Conservation (phyloP, 2,888 invertebrate genomes). For the Drosophila meridiana region DNA sequence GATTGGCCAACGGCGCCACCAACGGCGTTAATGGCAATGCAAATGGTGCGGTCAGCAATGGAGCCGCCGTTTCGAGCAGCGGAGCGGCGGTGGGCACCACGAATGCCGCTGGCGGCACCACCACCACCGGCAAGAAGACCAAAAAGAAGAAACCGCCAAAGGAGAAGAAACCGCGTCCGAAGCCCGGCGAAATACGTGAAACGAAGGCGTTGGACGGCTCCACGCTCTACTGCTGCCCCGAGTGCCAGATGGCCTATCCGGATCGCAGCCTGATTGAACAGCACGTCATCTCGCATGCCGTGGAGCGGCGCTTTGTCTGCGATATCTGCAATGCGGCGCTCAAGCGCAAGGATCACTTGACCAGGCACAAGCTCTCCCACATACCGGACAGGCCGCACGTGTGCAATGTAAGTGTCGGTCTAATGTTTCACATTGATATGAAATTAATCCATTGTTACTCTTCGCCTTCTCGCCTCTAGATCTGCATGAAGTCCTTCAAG, state of each 20-base stretch:
- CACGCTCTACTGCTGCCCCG: slow-evolving; percentile 93
- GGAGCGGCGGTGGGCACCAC: slow-evolving; percentile 82
- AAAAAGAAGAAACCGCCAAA: slow-evolving; percentile 87
- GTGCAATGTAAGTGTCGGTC: slow-evolving; percentile 87
- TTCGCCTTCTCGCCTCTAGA: slow-evolving; percentile 73
- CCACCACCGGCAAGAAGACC: slow-evolving; percentile 83
- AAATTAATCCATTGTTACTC: neutral
- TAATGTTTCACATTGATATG: neutral
- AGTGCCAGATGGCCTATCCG: slow-evolving; percentile 95
- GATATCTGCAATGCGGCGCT: slow-evolving; percentile 95
- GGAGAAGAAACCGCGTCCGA: slow-evolving; percentile 93
- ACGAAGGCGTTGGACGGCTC: slow-evolving; percentile 91
- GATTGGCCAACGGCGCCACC: slow-evolving; percentile 63
- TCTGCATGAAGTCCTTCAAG: slow-evolving; percentile 94
- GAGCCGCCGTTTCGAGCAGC: slow-evolving; percentile 84
- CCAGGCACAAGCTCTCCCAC: slow-evolving; percentile 94
- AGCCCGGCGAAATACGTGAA: slow-evolving; percentile 86
- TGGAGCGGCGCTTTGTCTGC: slow-evolving; percentile 93
- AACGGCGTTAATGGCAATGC: slow-evolving; percentile 68
- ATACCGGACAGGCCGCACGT: slow-evolving; percentile 95
- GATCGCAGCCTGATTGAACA: slow-evolving; percentile 93
- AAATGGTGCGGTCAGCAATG: slow-evolving; percentile 69
- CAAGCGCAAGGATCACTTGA: slow-evolving; percentile 94
- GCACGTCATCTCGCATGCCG: slow-evolving; percentile 93
- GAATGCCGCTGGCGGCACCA: slow-evolving; percentile 84